Percentiles rank a stretch among this genome's conserved stretches.
phyloP scores from a whole-genome alignment of 2,113 vertebrate species.

The Sebastes fasciatus region DNA sequence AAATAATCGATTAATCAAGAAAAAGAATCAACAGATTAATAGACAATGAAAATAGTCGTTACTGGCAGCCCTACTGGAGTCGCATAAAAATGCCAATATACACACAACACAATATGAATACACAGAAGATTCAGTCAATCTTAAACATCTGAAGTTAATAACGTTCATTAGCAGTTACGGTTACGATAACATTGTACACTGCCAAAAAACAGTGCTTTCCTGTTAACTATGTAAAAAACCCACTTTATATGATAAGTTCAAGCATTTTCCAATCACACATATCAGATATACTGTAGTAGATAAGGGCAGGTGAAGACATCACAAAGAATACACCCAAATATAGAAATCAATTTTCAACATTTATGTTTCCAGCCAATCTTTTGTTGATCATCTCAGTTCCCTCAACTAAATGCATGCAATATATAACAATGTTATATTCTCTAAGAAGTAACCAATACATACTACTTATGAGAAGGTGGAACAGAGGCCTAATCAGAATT shows the following conservation, averaged over 20 bases:
- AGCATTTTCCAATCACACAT: background rate
- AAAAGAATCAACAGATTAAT: no score
- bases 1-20: no score
- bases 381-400: background rate
- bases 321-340: background rate
- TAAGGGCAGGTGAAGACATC: background rate
- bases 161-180: no score
- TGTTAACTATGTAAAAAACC: background rate
- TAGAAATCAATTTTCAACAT: background rate
- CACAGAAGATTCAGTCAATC: background rate
- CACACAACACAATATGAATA: background rate
- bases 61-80: background rate
- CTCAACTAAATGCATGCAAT: background rate
- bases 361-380: background rate
- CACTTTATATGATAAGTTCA: background rate
- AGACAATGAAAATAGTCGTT: no score
- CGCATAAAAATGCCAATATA: background rate
- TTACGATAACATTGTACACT: background rate
- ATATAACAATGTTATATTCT: background rate
- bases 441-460: background rate
- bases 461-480: background rate
- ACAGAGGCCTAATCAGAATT: no score
- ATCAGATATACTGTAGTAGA: constrained; percentile 3
- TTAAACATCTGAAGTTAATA: background rate
- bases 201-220: background rate